Evolutionary conservation across 2,113 vertebrate genomes (phyloP).

Genomic region (Gorsachius goisagi): DNA sequence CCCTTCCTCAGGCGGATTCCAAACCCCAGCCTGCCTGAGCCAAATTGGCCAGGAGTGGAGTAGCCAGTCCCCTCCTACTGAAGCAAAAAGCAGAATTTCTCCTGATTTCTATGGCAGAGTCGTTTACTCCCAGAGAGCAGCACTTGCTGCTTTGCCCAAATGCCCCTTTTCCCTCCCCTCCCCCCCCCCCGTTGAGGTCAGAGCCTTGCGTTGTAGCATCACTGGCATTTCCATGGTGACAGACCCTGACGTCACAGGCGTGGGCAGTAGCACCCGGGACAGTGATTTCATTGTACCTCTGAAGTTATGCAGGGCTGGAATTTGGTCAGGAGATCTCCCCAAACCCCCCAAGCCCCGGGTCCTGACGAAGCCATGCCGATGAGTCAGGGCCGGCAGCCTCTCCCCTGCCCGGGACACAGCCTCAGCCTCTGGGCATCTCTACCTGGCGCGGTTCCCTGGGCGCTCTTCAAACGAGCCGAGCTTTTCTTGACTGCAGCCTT

Average conservation of each 20-base stretch:
- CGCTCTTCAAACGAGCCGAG: not conserved
- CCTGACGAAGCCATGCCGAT: not conserved
- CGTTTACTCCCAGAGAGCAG: not conserved
- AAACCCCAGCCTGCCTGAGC: not conserved
- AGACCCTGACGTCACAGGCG: conserved; percentile 34
- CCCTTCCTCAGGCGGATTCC: not conserved
- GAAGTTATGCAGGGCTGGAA: not conserved
- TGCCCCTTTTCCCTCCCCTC: not conserved
- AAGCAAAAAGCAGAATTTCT: not conserved
- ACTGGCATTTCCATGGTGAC: not conserved
- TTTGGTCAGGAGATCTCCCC: not conserved
- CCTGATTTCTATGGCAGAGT: not conserved
- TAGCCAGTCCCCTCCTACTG: not conserved
- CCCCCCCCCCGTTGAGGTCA: not conserved
- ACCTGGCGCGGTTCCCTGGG: not conserved
- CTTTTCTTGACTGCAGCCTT: not conserved
- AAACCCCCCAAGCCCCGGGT: not conserved
- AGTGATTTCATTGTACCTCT: not conserved
- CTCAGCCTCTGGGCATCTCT: not conserved
- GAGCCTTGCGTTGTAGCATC: not conserved
- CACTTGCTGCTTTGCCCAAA: not conserved
- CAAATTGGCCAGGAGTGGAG: not conserved
- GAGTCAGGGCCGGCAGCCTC: conserved; percentile 1
- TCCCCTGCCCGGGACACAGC: not conserved
- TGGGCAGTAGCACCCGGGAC: not conserved